Conservation (phyloP, 2,888 invertebrate species). For the Latrodectus hesperus region DNA sequence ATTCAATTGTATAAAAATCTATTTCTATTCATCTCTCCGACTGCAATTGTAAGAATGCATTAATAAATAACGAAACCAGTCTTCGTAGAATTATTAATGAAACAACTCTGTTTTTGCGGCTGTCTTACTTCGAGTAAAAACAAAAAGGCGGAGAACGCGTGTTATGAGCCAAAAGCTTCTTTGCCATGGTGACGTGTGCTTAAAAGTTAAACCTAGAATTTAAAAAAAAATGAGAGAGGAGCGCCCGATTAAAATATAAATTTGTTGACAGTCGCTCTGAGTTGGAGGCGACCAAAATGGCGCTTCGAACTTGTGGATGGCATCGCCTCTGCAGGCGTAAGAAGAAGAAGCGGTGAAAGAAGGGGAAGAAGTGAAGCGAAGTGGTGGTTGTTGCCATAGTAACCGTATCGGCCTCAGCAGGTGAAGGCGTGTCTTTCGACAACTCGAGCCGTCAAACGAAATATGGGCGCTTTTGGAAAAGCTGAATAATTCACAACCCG, state of each 20-base stretch:
- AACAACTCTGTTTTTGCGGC: constrained; percentile 2
- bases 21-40: too few relatives aligned
- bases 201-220: constrained; percentile 23
- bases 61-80: not conserved
- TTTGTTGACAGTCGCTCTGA: constrained; percentile 53
- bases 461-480: constrained; percentile 63
- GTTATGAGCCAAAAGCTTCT: constrained; percentile 7
- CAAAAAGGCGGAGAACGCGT: not conserved
- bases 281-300: constrained; percentile 64
- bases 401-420: constrained; percentile 51
- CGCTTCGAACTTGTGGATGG: constrained; percentile 62
- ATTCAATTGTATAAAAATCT: too few relatives aligned
- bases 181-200: not conserved
- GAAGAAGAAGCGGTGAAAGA: constrained; percentile 34
- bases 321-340: constrained; percentile 48
- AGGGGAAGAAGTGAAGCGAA: constrained; percentile 51
- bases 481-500: constrained; percentile 65
- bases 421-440: constrained; percentile 68
- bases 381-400: constrained; percentile 47
- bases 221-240: constrained; percentile 7
- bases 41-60: not conserved
- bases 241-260: constrained; percentile 57
- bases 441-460: constrained; percentile 66
- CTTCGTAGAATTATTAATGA: not conserved
- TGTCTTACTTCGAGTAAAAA: not conserved